Percentiles rank a stretch among this genome's conserved stretches.
These are phyloP conservation scores for Cardinalis cardinalis DNA, from an alignment of 2,113 vertebrate genomes.

Conservation along the genomic window DNA sequence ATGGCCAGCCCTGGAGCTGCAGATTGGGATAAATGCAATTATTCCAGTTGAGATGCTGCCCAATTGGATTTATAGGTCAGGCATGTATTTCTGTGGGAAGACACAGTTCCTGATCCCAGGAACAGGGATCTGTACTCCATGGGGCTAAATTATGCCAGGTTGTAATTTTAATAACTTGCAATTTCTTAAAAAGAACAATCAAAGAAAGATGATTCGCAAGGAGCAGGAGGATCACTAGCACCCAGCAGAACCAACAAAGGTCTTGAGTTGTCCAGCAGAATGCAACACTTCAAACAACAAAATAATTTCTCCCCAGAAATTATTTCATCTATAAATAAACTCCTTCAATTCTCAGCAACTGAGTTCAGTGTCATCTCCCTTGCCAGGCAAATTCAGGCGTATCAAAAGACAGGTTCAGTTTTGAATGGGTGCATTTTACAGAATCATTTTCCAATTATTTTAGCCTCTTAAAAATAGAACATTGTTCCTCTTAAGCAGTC, in stretches of 20 bases:
- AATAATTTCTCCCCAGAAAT: neutral
- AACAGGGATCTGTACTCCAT: neutral
- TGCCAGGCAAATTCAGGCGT: neutral
- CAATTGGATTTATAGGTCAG: neutral
- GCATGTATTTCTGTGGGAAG: neutral
- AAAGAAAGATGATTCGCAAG: neutral
- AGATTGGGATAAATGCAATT: neutral
- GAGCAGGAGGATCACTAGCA: neutral
- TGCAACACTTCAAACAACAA: neutral
- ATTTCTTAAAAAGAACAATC: neutral
- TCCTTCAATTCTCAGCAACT: neutral
- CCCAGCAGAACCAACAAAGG: neutral
- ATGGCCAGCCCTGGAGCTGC: neutral
- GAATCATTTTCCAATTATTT: neutral
- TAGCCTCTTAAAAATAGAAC: neutral
- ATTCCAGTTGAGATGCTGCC: slow-evolving; percentile 18
- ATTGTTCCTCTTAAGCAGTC: neutral
- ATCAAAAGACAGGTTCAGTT: neutral
- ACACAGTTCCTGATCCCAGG: neutral
- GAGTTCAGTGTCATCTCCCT: neutral
- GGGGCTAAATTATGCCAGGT: neutral
- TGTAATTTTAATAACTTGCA: neutral
- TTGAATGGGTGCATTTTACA: neutral
- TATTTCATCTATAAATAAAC: neutral
- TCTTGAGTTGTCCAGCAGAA: slow-evolving; percentile 18